phyloP scores from a whole-genome alignment of 2,888 invertebrate genomes.

The Protonemura montana region DNA sequence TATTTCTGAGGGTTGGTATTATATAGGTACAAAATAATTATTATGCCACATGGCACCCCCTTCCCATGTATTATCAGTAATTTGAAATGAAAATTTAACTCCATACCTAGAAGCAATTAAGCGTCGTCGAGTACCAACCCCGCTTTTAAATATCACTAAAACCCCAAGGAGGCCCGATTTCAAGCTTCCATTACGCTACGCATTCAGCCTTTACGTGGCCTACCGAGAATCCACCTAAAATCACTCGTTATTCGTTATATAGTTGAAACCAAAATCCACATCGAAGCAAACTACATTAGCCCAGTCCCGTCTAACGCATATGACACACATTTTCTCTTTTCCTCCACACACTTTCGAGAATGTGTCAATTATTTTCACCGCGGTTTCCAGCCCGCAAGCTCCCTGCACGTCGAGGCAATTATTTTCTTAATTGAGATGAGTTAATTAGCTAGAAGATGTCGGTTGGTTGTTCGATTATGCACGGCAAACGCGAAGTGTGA shows the following conservation, averaged over 20 bases:
- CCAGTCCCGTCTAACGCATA: neutral
- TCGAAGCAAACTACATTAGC: neutral
- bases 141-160: neutral
- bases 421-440: slow-evolving; percentile 41
- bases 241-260: neutral
- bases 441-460: slow-evolving; percentile 37
- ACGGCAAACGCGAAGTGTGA: neutral
- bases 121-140: neutral
- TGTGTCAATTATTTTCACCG: neutral
- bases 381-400: neutral
- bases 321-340: neutral
- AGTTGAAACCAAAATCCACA: neutral
- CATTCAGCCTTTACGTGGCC: neutral
- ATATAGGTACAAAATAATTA: slow-evolving; percentile 12
- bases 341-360: neutral
- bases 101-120: neutral
- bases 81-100: slow-evolving; percentile 12
- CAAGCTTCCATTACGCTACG: no score
- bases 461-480: slow-evolving; percentile 33
- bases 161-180: neutral
- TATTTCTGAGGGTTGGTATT: neutral
- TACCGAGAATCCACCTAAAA: neutral
- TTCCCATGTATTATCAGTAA: neutral
- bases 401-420: slow-evolving; percentile 33
- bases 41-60: slow-evolving; percentile 3